Evolutionary conservation across 2,797 vertebrate genomes (phyloP).

Genomic region (Aldrovandia affinis): DNA sequence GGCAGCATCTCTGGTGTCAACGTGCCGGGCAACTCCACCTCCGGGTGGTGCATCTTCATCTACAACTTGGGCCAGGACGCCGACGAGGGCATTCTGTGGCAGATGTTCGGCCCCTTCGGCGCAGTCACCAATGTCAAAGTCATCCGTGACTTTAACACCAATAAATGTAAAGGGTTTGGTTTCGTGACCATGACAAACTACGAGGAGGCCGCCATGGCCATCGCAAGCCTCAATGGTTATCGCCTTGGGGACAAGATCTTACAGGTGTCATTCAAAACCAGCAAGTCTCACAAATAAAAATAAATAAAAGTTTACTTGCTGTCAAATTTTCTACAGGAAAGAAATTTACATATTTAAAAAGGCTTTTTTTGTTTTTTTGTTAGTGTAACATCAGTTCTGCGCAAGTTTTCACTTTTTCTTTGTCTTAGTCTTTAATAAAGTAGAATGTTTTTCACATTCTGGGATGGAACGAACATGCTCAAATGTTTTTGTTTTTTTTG

Average conservation of each 20-base stretch:
- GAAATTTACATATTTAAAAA: conserved; percentile 37
- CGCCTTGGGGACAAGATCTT: conserved; percentile 96
- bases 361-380: conserved; percentile 44
- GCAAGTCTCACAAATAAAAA: conserved; percentile 92
- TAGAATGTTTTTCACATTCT: conserved; percentile 72
- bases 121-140: conserved; percentile 97
- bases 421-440: conserved; percentile 79
- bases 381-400: conserved; percentile 82
- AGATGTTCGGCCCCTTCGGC: conserved; percentile 97
- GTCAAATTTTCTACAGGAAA: conserved; percentile 31
- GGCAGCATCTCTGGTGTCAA: conserved; percentile 84
- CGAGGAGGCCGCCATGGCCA: conserved; percentile 98
- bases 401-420: conserved; percentile 75
- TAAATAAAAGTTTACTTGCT: conserved; percentile 55
- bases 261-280: conserved; percentile 99
- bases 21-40: conserved; percentile 82
- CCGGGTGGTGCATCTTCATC: conserved; percentile 98
- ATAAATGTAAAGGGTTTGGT: conserved; percentile 98
- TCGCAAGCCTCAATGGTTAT: conserved; percentile 96
- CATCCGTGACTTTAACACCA: conserved; percentile 98
- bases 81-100: conserved; percentile 96
- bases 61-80: conserved; percentile 96
- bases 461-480: conserved; percentile 82
- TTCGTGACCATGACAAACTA: conserved; percentile 99
- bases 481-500: conserved; percentile 62